These are phyloP conservation scores for Loris lydekkerianus DNA, from an alignment of 2,797 vertebrate species.

Conservation along the genomic window DNA sequence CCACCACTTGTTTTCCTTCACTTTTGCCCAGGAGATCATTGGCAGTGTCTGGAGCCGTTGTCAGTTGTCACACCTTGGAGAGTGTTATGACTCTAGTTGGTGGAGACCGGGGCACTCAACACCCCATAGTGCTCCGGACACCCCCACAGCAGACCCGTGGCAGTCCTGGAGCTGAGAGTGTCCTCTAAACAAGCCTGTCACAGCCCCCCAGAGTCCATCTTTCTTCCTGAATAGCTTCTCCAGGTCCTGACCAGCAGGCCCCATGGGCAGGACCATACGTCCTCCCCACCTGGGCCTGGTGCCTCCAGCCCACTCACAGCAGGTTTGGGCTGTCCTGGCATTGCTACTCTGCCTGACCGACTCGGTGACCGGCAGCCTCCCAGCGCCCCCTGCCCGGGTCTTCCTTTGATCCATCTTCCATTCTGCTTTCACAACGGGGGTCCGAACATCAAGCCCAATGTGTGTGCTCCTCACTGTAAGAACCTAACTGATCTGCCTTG, in stretches of 20 bases:
- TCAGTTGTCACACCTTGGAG: neutral
- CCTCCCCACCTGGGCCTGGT: neutral
- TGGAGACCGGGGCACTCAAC: neutral
- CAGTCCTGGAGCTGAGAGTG: neutral
- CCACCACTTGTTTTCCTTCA: too few relatives aligned
- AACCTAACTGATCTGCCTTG: neutral
- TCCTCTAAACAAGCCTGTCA: neutral
- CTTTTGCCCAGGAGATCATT: neutral
- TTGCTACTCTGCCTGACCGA: neutral
- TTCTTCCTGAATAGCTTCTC: neutral
- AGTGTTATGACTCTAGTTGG: neutral
- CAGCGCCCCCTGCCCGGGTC: neutral
- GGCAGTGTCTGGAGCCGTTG: neutral
- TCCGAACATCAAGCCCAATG: neutral
- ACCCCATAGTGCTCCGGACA: neutral
- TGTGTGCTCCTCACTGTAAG: too few relatives aligned
- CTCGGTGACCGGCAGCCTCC: neutral
- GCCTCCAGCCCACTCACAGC: neutral
- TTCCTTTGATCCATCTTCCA: too few relatives aligned
- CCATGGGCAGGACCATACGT: rapidly evolving
- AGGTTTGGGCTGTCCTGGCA: neutral
- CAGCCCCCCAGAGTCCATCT: neutral
- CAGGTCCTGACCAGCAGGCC: neutral
- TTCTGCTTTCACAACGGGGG: neutral
- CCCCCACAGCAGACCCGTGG: neutral